A percentile compares a stretch with the other conserved stretches of the same genome.
phyloP scores from a whole-genome alignment of 2,797 vertebrate genomes.

The Phrynocephalus guinanensis region DNA sequence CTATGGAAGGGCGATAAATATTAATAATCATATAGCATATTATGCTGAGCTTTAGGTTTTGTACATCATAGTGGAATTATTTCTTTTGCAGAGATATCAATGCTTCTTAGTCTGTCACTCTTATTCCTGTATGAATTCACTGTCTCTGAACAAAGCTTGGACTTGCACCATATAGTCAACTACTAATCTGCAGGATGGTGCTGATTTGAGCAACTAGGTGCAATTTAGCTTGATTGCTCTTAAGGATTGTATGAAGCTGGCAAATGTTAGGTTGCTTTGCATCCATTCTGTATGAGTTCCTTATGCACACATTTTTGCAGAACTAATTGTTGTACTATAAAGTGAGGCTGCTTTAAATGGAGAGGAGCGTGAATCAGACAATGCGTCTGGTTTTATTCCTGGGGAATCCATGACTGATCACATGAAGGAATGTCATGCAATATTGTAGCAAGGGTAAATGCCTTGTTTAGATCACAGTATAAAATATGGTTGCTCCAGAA shows the following conservation, averaged over 20 bases:
- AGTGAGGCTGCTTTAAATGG: conserved; percentile 15
- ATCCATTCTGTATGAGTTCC: conserved; percentile 16
- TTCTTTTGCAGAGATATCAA: conserved; percentile 13
- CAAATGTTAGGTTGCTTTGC: conserved; percentile 7
- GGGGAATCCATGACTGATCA: conserved; percentile 64
- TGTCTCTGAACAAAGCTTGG: not conserved
- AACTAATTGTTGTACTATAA: conserved; percentile 10
- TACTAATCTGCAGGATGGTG: not conserved
- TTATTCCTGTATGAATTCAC: conserved; percentile 17
- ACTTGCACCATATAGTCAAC: not conserved
- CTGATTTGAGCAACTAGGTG: conserved; percentile 2
- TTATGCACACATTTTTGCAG: fast-evolving
- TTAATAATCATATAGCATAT: not conserved
- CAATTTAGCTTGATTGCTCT: not conserved
- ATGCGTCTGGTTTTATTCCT: conserved; percentile 59
- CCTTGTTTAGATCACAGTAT: conserved; percentile 58
- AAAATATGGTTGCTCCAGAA: conserved; percentile 55
- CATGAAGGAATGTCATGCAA: conserved; percentile 57
- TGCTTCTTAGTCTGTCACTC: conserved; percentile 44
- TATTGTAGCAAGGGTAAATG: conserved; percentile 56
- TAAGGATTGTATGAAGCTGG: not conserved
- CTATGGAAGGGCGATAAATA: not conserved
- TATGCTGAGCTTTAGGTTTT: not conserved
- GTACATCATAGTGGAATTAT: not conserved
- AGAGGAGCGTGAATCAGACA: conserved; percentile 27